phyloP scores from a whole-genome alignment of 2,797 vertebrate genomes.

The Rhabdophis nuchalis region DNA sequence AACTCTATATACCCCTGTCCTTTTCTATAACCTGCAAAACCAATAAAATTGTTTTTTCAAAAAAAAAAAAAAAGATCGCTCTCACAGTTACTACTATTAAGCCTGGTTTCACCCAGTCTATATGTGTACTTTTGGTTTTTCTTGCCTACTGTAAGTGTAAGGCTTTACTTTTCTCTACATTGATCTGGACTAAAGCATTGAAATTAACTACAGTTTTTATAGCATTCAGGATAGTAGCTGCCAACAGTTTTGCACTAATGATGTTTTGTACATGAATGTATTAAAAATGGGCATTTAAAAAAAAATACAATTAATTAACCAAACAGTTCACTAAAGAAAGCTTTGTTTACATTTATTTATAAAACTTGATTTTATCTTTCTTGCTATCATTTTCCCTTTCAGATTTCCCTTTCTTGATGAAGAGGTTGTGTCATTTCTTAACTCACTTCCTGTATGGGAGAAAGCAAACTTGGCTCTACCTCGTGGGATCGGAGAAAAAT shows the following conservation, averaged over 20 bases:
- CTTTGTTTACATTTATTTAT: neutral
- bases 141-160: too few species aligned
- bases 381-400: constrained; percentile 14
- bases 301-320: neutral
- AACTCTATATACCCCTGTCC: too few species aligned
- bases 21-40: too few species aligned
- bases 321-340: neutral
- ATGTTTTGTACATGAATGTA: neutral
- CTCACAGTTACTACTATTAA: too few species aligned
- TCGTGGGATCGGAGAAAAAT: constrained; percentile 88
- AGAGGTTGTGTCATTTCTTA: constrained; percentile 88
- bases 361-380: neutral
- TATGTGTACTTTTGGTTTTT: too few species aligned
- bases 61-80: too few species aligned
- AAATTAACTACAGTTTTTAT: neutral
- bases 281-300: neutral
- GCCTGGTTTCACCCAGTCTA: too few species aligned
- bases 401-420: constrained; percentile 97
- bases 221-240: neutral
- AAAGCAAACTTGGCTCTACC: constrained; percentile 86
- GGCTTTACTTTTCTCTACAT: neutral
- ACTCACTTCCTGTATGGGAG: constrained; percentile 80
- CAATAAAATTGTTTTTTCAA: too few species aligned
- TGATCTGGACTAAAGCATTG: neutral
- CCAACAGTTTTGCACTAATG: neutral